These are phyloP conservation scores for Papilio demoleus DNA, from an alignment of 2,888 invertebrate genomes.

Conservation along the genomic window DNA sequence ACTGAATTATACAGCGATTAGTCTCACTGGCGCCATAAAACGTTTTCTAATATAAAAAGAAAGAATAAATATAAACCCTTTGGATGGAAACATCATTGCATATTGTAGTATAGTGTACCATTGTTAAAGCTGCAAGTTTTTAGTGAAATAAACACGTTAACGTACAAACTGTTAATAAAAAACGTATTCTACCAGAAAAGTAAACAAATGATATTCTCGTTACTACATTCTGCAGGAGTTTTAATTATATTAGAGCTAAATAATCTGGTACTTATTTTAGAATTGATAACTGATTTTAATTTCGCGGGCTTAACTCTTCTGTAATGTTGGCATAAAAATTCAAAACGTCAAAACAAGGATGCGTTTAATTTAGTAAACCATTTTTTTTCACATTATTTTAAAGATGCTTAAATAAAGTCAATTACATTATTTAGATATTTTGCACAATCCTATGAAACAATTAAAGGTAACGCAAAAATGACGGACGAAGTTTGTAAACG, in stretches of 20 bases:
- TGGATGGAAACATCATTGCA: not conserved
- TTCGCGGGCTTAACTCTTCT: constrained; percentile 21
- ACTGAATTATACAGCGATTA: constrained; percentile 48
- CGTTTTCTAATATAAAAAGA: constrained; percentile 42
- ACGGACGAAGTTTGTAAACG: too few relatives aligned
- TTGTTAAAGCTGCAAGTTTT: not conserved
- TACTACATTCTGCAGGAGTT: not conserved
- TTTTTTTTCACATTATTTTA: too few relatives aligned
- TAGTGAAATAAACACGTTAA: not conserved
- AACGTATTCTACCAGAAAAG: not conserved
- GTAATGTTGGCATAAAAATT: not conserved
- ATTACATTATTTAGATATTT: too few relatives aligned
- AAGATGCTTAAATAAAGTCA: too few relatives aligned
- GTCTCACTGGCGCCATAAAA: constrained; percentile 54
- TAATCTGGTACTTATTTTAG: not conserved
- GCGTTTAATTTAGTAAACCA: not conserved
- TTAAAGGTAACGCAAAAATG: too few relatives aligned
- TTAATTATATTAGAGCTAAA: not conserved
- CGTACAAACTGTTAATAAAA: not conserved
- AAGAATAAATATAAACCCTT: too few relatives aligned
- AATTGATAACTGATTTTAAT: constrained; percentile 2
- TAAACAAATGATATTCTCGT: not conserved
- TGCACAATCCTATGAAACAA: too few relatives aligned
- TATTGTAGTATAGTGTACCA: not conserved
- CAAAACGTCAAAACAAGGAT: not conserved